These are phyloP conservation scores for Drosophila histrio DNA, from an alignment of 2,888 invertebrate genomes.

Conservation along the genomic window DNA sequence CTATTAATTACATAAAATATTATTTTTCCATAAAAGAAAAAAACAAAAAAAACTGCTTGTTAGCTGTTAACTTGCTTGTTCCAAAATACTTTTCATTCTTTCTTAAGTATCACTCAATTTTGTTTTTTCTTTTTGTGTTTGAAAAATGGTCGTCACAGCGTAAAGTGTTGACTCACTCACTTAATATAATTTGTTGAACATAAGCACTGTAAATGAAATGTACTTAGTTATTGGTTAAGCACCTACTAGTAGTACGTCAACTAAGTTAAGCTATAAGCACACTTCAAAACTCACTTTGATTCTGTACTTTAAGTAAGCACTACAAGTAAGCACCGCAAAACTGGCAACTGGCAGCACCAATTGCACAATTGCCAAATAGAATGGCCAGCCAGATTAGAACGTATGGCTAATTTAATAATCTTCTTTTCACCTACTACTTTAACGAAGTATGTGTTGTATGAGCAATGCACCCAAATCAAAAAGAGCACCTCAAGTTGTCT, in stretches of 20 bases:
- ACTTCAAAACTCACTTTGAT: slow-evolving; percentile 29
- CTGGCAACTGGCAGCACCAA: slow-evolving; percentile 19
- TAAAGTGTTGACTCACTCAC: slow-evolving; percentile 46
- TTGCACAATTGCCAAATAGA: slow-evolving; percentile 27
- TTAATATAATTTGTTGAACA: slow-evolving; percentile 52
- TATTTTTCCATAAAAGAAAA: not conserved
- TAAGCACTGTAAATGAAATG: slow-evolving; percentile 66
- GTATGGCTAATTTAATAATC: slow-evolving; percentile 4
- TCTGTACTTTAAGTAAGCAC: slow-evolving; percentile 36
- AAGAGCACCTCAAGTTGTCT: slow-evolving; percentile 36
- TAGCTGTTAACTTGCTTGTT: slow-evolving; percentile 71
- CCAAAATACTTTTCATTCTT: slow-evolving; percentile 33
- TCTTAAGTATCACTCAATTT: slow-evolving; percentile 40
- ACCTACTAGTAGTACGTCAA: slow-evolving; percentile 62
- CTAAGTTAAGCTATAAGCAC: slow-evolving; percentile 57
- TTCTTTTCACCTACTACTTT: not conserved
- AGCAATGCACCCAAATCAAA: slow-evolving; percentile 37
- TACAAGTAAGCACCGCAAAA: slow-evolving; percentile 22
- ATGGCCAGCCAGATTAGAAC: slow-evolving; percentile 2
- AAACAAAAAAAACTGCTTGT: slow-evolving; percentile 60
- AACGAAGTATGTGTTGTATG: slow-evolving; percentile 1
- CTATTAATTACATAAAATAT: not conserved
- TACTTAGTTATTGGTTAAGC: slow-evolving; percentile 64
- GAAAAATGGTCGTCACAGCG: slow-evolving; percentile 23
- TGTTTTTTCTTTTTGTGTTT: slow-evolving; percentile 25